Base-by-base conservation (phyloP, 2,888 invertebrate genomes). In the Morpho helenor region DNA sequence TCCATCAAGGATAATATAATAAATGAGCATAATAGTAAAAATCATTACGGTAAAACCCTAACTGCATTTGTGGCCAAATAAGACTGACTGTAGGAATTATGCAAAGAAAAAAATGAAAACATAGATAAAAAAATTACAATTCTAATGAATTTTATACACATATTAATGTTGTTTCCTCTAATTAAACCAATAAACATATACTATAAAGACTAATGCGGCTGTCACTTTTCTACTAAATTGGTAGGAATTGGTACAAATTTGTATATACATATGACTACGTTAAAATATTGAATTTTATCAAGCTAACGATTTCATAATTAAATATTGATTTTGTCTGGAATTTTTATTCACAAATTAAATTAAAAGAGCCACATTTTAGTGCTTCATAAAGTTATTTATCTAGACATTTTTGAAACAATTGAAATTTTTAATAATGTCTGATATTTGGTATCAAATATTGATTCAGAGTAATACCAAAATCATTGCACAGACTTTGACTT, bases 161-260 rank as follows among this genome's bases (percentile, higher is more conserved):
- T 45, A 45, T 31, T 52, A 3, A 44, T 10, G 10, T 10, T 47
- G 47, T 47, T 53, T 51, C 46, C 51, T 48, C 43, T 57, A 57
- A 44, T 45, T 16, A 23, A 42, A 31, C 50, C 8, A 44, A 23
- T 10, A 42, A 39, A 48, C 40, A 57, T 51, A 9, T 45, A 61
- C 56, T 51, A 49, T 43, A 58, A 53, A 63, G 60, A 63, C 62
- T 63, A 55, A 58, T 46, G 23, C 43, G 62, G 60, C 60, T 63
- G 58, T 60, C 55, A 52, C 47, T 52, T 50, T 50, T 60, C 56
- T 59, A 54, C 53, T 40, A 49, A 62, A 43, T 56, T 31, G 43
- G 52, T 60, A 60, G 57, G 45, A 43, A 48, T 55, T 9, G 40
- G 46, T 59, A 53, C 39, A 57, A 47, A 50, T 47, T 55, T 54